Base-by-base conservation (phyloP, 1,140 invertebrate genomes). In the Notospermus geniculatus region DNA sequence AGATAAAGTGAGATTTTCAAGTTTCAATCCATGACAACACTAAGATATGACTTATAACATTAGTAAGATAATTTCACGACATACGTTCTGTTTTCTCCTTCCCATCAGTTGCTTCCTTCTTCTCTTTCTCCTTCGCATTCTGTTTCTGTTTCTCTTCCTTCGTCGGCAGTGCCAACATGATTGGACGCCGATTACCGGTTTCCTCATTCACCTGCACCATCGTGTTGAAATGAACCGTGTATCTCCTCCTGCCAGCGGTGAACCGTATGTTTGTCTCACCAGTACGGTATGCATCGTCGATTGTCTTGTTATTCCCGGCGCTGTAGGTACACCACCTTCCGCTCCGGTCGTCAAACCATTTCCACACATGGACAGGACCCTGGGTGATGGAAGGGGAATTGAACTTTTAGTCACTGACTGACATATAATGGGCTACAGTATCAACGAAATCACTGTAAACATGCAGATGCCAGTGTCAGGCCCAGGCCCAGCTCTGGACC, bases 291-390 rank as follows among this genome's bases (percentile, higher is more conserved):
- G 91, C 90, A 66, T 91, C 88, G 71, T 93, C 90, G 36, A 94
- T 93, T 0, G 88, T 80, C 70, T 89, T 87, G 75, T 93, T 93
- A 66, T 92, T 92, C 5, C 83, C 71, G 2, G 85, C 77, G 1
- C 88, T 87, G 71, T 93, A 93, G 28, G 86, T 81, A 54, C 87
- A 89, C 92, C 92, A 94, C 71, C 89, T 88, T 7, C 90, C 90
- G 13, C 87, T 88, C 17, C 87, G 86, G 27, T 91, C 84, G 75
- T 94, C 91, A 77, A 91, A 93, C 91, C 91, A 93, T 71, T 91
- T 90, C 92, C 91, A 94, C 28, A 85, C 77, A 45, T 87, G 84
- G 82, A 84, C 64, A 68, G 81, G 56, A 80, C 73, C 78, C 82
- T 80, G 65, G 19, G 64, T 55, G 57, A 50, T 30, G 19, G 60